These are phyloP conservation scores for Drosophila pseudoobscura DNA, from an alignment of 1,140 invertebrate species.

Conservation along the genomic window DNA sequence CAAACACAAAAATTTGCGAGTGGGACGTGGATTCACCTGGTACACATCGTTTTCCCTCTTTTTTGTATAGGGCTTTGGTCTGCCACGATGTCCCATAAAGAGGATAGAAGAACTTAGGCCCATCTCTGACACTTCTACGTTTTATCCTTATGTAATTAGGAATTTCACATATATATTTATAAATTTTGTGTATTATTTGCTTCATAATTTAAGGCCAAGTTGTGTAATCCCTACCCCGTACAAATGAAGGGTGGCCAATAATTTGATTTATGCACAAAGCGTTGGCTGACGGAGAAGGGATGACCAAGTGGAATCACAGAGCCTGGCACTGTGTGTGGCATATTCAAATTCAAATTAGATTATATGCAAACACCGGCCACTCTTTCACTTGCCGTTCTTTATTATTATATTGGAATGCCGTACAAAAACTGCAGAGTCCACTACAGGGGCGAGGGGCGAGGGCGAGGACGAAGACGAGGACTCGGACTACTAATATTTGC, in stretches of 20 bases:
- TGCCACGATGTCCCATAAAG: too few relatives aligned
- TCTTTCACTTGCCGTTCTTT: conserved; percentile 74
- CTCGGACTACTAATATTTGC: conserved; percentile 77
- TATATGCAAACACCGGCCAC: conserved; percentile 67
- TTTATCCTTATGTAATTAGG: too few relatives aligned
- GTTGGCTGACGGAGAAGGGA: background rate
- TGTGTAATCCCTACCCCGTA: conserved; percentile 4
- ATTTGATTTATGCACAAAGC: conserved; percentile 67
- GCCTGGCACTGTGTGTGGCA: conserved; percentile 61
- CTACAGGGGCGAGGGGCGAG: conserved; percentile 1
- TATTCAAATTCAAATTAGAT: conserved; percentile 76
- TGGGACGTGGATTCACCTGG: too few relatives aligned
- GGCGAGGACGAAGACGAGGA: conserved; percentile 11
- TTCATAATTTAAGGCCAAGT: too few relatives aligned
- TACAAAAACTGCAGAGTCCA: conserved; percentile 33
- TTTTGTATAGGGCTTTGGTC: too few relatives aligned
- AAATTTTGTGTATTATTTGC: too few relatives aligned
- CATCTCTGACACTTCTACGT: too few relatives aligned
- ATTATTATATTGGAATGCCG: conserved; percentile 70
- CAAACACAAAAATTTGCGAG: background rate
- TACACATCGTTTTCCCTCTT: too few relatives aligned
- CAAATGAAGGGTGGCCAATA: conserved; percentile 26
- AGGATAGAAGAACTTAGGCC: too few relatives aligned
- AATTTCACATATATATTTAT: too few relatives aligned
- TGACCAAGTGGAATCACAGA: conserved; percentile 6